Base-by-base conservation (phyloP, 2,888 invertebrate species). In the Deilephila elpenor region DNA sequence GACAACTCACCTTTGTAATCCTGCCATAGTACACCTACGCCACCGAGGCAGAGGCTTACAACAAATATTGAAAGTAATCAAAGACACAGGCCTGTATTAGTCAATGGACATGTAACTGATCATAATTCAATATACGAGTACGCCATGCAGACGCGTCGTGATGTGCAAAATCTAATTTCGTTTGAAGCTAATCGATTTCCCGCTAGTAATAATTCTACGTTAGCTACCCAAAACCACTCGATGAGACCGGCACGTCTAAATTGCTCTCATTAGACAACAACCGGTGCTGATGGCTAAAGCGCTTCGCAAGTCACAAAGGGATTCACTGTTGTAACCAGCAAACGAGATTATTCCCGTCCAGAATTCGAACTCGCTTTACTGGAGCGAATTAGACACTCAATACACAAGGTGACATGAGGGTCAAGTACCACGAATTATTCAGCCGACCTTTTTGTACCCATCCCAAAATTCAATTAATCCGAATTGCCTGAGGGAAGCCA, bases 251-350 rank as follows among this genome's bases (percentile, higher is more conserved):
- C 56, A 56, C 56, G 56, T 56, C n/a, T 6, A 56, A 56, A 56
- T 56, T 56, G n/a, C 56, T 56, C 56, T n/a, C 56, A 56, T 56
- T 56, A n/a, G 56, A 56, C 56, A 56, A 56, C n/a, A 56, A 56
- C 56, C 56, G 56, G 19, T 56, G 56, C n/a, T 56, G 56, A 17
- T 56, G 56, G 56, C 56, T 56, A 19, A 56, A n/a, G 56, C 56
- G 56, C 56, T 56, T 56, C n/a, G 56, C 56, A 56, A 56, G 56
- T 56, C 56, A 53, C n/a, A 56, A 56, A 56, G 56, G 56, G 56
- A 56, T 56, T 56, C 19, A 56, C 19, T 56, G n/a, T n/a, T 56
- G 56, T 56, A 56, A 56, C 56, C 5, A 53, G 53, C 53, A 56
- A 56, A 56, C n/a, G n/a, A 56, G 56, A n/a, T 56, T 56, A 56